A percentile compares a stretch with the other conserved stretches of the same genome.
phyloP scores from a whole-genome alignment of 2,113 vertebrate species.

The Seriola quinqueradiata region DNA sequence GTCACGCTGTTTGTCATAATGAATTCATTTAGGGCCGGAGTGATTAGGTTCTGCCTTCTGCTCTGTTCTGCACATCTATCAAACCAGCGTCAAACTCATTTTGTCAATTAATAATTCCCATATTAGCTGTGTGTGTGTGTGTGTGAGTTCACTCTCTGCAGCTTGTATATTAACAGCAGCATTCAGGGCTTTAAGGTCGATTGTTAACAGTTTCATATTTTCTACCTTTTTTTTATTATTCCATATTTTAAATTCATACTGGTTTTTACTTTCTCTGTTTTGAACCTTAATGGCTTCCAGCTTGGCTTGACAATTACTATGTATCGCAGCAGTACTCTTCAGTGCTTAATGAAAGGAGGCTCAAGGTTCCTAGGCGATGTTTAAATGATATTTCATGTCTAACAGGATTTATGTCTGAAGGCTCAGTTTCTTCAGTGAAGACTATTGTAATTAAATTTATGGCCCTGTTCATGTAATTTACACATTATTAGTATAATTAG shows the following conservation, averaged over 20 bases:
- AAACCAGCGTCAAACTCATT: slow-evolving; percentile 72
- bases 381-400: slow-evolving; percentile 52
- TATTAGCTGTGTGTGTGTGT: slow-evolving; percentile 44
- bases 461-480: slow-evolving; percentile 59
- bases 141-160: background rate
- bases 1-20: slow-evolving; percentile 68
- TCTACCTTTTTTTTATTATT: background rate
- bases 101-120: slow-evolving; percentile 75
- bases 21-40: slow-evolving; percentile 73
- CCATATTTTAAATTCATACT: background rate
- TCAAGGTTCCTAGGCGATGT: slow-evolving; percentile 35
- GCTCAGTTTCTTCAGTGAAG: slow-evolving; percentile 50
- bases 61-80: slow-evolving; percentile 72
- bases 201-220: background rate
- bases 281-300: background rate
- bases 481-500: slow-evolving; percentile 53
- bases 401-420: slow-evolving; percentile 59
- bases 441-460: slow-evolving; percentile 58
- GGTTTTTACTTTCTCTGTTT: slow-evolving; percentile 1
- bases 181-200: background rate
- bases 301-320: slow-evolving; percentile 21
- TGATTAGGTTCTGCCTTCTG: slow-evolving; percentile 72
- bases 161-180: background rate
- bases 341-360: slow-evolving; percentile 22
- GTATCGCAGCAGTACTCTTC: slow-evolving; percentile 16